These are phyloP conservation scores for Reticulitermes speratus DNA, from an alignment of 1,140 invertebrate genomes.

Conservation along the genomic window DNA sequence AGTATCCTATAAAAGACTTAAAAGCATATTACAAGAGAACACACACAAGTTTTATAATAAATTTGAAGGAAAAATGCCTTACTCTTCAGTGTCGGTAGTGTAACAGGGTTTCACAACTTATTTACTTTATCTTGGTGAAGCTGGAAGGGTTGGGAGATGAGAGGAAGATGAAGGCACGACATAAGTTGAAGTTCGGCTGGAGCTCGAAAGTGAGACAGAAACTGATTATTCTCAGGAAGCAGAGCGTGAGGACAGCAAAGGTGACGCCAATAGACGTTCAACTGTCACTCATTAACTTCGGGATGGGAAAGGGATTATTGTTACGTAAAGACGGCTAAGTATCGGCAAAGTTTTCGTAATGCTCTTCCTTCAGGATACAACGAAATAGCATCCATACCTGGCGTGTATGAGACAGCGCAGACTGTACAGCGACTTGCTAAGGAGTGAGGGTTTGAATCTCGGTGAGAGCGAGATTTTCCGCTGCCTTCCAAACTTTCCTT, in stretches of 20 bases:
- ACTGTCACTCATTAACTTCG: background rate
- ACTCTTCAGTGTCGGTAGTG: background rate
- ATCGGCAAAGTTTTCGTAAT: background rate
- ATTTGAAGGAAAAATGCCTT: background rate
- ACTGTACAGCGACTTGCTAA: too few relatives aligned
- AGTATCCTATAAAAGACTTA: conserved; percentile 7
- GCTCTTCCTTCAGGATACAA: background rate
- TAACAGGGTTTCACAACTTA: background rate
- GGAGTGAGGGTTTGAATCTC: too few relatives aligned
- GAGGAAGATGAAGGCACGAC: background rate
- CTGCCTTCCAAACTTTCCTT: too few relatives aligned
- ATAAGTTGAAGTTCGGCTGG: too few relatives aligned
- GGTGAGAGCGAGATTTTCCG: too few relatives aligned
- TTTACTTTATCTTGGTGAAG: background rate
- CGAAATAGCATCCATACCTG: background rate
- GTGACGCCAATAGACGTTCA: background rate
- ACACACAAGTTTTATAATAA: background rate
- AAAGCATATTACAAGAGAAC: background rate
- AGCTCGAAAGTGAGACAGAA: background rate
- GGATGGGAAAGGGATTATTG: background rate
- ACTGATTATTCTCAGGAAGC: background rate
- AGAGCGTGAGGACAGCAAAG: background rate
- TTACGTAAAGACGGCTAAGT: background rate
- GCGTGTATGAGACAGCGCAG: too few relatives aligned
- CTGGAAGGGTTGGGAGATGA: background rate